These are phyloP conservation scores for Rhagonycha lutea DNA, from an alignment of 2,888 invertebrate genomes.

Conservation along the genomic window DNA sequence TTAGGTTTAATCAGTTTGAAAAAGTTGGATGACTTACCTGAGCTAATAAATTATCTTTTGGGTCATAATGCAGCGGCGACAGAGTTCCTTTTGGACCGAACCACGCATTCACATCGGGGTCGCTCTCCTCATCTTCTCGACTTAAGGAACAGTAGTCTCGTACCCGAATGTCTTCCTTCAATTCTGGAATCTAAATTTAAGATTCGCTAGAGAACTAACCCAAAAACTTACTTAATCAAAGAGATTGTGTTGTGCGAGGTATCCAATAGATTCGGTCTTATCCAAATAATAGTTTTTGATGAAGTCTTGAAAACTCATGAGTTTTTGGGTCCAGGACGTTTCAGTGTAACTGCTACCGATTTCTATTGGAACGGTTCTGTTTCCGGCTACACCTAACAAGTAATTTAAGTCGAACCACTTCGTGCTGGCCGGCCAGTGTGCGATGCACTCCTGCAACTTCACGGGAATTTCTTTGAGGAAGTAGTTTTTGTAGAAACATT, in stretches of 20 bases:
- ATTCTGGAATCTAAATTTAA: constrained; percentile 74
- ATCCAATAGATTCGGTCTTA: constrained; percentile 64
- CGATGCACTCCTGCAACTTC: constrained; percentile 71
- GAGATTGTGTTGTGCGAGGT: constrained; percentile 95
- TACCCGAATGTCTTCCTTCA: constrained; percentile 81
- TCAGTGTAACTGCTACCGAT: constrained; percentile 92
- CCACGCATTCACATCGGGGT: constrained; percentile 92
- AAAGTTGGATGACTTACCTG: constrained; percentile 61
- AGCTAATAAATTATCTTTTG: constrained; percentile 88
- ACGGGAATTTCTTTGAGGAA: constrained; percentile 66
- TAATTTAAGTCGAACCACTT: constrained; percentile 81
- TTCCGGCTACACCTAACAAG: constrained; percentile 75
- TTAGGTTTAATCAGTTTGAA: no score
- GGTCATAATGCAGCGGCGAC: constrained; percentile 93
- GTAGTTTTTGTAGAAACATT: constrained; percentile 65
- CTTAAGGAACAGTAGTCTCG: constrained; percentile 87
- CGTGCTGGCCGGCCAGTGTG: constrained; percentile 84
- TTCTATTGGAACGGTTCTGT: constrained; percentile 92
- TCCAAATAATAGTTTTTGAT: constrained; percentile 64
- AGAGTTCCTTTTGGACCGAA: constrained; percentile 93
- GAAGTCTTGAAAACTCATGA: constrained; percentile 87
- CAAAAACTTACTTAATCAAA: constrained; percentile 74
- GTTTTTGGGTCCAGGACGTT: constrained; percentile 88
- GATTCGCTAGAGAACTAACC: not conserved
- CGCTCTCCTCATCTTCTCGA: constrained; percentile 54